phyloP scores from a whole-genome alignment of 2,113 vertebrate genomes.

The Alethe diademata region DNA sequence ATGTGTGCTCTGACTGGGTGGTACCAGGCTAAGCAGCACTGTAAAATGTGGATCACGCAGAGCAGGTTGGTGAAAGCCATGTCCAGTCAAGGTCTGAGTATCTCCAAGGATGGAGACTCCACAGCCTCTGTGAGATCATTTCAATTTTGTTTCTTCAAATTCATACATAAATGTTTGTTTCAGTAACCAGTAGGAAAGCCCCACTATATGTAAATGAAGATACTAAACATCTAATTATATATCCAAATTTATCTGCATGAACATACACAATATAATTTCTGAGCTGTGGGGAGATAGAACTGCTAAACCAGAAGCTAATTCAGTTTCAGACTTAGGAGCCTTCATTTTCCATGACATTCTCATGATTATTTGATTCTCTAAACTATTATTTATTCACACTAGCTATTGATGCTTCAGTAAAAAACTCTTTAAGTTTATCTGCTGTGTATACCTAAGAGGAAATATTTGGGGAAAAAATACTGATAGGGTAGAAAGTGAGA shows the following conservation, averaged over 20 bases:
- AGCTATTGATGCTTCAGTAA: background rate
- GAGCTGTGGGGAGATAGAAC: background rate
- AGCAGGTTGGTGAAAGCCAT: background rate
- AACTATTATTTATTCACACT: slow-evolving; percentile 47
- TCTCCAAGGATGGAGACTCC: background rate
- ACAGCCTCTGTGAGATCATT: background rate
- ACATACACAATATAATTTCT: slow-evolving; percentile 3
- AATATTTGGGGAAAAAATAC: background rate
- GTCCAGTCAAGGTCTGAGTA: background rate
- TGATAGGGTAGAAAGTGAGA: background rate
- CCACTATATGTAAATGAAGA: slow-evolving; percentile 36
- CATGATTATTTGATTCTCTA: slow-evolving; percentile 43
- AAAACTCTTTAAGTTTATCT: slow-evolving; percentile 31
- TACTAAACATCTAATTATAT: background rate
- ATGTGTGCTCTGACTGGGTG: background rate
- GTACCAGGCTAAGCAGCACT: background rate
- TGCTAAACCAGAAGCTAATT: slow-evolving; percentile 31
- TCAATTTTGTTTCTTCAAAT: slow-evolving; percentile 5
- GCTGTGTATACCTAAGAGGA: background rate
- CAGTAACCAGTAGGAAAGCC: background rate
- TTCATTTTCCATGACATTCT: slow-evolving; percentile 48
- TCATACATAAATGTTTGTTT: background rate
- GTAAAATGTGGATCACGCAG: background rate
- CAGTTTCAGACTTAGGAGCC: slow-evolving; percentile 8
- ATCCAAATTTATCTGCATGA: slow-evolving; percentile 38